Percentiles rank a stretch among this genome's conserved stretches.
Evolutionary conservation across 2,113 vertebrate species (phyloP).

Genomic region (Lampris incognitus): DNA sequence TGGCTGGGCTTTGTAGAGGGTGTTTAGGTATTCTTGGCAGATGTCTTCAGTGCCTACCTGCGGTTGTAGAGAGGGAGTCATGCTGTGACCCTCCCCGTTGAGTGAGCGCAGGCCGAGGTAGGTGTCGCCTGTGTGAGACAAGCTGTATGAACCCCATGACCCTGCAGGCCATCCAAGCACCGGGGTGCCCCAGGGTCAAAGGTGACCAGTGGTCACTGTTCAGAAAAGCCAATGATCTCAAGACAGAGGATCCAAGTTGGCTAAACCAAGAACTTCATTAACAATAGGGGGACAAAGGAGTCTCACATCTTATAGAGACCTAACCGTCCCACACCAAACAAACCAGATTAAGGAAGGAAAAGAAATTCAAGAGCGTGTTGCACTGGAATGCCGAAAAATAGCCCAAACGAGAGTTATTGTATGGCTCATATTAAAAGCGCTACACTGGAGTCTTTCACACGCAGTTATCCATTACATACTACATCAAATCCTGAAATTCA

Average conservation of each 20-base stretch:
- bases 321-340: not conserved
- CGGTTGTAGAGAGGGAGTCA: conserved; percentile 78
- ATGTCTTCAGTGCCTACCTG: conserved; percentile 79
- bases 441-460: not conserved
- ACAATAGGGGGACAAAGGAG: not conserved
- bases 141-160: conserved; percentile 79
- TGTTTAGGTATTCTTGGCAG: too few relatives aligned
- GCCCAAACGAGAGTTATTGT: not conserved
- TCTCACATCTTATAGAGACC: too few relatives aligned
- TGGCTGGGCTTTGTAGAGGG: not conserved
- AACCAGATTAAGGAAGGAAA: not conserved
- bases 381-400: not conserved
- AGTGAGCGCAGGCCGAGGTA: conserved; percentile 79
- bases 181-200: conserved; percentile 43
- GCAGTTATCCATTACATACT: not conserved
- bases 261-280: not conserved
- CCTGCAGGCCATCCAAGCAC: conserved; percentile 76
- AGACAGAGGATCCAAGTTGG: not conserved
- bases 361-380: not conserved
- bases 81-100: conserved; percentile 79
- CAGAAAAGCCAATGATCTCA: conserved; percentile 9
- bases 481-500: not conserved
- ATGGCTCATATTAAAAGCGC: not conserved
- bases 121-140: conserved; percentile 80
- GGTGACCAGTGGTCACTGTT: conserved; percentile 34